phyloP scores from a whole-genome alignment of 2,888 invertebrate species.

The Alloplasta piceator region DNA sequence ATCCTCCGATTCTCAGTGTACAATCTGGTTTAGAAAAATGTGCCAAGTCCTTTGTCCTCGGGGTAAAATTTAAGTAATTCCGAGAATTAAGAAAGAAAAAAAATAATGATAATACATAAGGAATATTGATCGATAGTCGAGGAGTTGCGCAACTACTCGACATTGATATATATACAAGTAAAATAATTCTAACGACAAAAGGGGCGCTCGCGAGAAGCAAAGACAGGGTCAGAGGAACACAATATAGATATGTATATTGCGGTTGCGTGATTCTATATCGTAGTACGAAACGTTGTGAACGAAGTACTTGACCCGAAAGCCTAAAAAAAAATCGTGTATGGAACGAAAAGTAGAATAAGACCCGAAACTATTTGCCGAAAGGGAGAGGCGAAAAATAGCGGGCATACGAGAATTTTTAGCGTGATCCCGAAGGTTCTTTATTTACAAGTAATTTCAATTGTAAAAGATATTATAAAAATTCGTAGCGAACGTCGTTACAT shows the following conservation, averaged over 20 bases:
- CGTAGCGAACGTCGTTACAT: background rate
- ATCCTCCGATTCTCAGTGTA: no score
- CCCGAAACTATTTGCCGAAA: no score
- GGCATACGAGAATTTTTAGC: slow-evolving; percentile 13
- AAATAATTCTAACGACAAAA: slow-evolving; percentile 12
- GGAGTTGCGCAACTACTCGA: background rate
- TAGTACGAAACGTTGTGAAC: background rate
- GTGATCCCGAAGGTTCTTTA: slow-evolving; percentile 12
- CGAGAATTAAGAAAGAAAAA: no score
- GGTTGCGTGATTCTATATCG: slow-evolving; percentile 4
- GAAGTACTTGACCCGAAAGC: slow-evolving; percentile 47
- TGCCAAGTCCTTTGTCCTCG: slow-evolving; percentile 53
- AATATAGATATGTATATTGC: no score
- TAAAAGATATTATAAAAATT: background rate
- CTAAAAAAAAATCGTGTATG: slow-evolving; percentile 42
- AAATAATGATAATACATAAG: slow-evolving; percentile 13
- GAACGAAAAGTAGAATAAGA: slow-evolving; percentile 13
- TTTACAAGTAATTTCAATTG: slow-evolving; percentile 19
- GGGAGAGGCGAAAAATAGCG: no score
- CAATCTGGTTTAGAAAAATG: no score
- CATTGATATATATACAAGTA: background rate
- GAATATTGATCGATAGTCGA: slow-evolving; percentile 3
- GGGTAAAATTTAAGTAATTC: slow-evolving; percentile 28
- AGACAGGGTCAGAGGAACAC: slow-evolving; percentile 23
- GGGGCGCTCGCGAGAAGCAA: background rate